Evolutionary conservation across 2,113 vertebrate species (phyloP).

Genomic region (Burhinus oedicnemus): DNA sequence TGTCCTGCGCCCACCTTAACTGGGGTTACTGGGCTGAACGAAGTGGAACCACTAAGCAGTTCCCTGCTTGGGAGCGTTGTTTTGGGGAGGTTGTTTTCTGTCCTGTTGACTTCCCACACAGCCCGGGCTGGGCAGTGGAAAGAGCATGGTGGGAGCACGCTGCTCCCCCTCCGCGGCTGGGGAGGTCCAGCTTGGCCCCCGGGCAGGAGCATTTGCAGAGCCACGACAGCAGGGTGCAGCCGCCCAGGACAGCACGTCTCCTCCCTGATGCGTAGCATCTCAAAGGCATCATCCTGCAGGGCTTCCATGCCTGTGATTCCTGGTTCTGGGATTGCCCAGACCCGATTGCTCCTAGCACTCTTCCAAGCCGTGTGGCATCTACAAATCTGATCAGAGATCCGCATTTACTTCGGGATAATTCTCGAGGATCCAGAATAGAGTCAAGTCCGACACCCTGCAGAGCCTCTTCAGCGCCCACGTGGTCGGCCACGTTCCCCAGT

Average conservation of each 20-base stretch:
- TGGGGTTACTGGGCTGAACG: not conserved
- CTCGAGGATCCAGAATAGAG: not conserved
- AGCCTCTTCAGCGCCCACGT: accelerated
- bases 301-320: not conserved
- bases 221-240: too few relatives aligned
- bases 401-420: not conserved
- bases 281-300: not conserved
- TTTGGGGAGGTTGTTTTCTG: not conserved
- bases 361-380: not conserved
- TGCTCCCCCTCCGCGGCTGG: too few relatives aligned
- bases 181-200: too few relatives aligned
- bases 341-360: not conserved
- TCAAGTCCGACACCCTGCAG: not conserved
- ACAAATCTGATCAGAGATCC: not conserved
- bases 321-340: not conserved
- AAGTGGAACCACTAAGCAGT: not conserved
- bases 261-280: too few relatives aligned
- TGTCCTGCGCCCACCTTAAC: not conserved
- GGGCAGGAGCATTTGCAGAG: too few relatives aligned
- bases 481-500: not conserved
- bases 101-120: too few relatives aligned
- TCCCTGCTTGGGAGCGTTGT: not conserved
- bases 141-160: too few relatives aligned
- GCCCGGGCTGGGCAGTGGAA: too few relatives aligned
- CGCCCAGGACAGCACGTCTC: too few relatives aligned